Evolutionary conservation across 2,113 vertebrate genomes (phyloP), one percentile per base, ranked within the genome.

Genomic region (Oncorhynchus clarkii): DNA sequence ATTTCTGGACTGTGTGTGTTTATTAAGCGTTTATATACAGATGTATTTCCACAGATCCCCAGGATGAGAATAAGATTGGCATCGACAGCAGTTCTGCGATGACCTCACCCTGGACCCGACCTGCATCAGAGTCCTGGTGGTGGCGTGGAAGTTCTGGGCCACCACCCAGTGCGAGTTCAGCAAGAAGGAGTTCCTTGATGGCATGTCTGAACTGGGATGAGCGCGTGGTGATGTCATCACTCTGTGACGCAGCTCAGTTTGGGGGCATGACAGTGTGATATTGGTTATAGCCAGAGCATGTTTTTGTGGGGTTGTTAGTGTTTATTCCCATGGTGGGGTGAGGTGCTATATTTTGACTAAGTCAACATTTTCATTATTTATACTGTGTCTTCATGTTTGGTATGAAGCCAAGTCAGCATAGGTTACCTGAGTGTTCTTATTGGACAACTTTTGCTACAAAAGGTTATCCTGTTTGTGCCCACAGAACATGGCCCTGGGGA

Each of bases 31-130:
- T 7, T 77, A 27, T 60, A 18, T 39, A 34, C 5, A 67, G 27
- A 54, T 57, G 3, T 60, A 51, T 18, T 67, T 31, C 26, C 71
- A 13, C 82, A 99, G 96, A 98, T 89, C 96, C 96, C 60, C 96
- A 97, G 80, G 97, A 99, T 95, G 97, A 98, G 88, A 97, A 98
- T 89, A 99, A 97, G 93, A 98, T 99, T 45, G 97, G 96, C 48
- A 93, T 98, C 67, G 97, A 98, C 74, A 98, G 69, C 96, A 96
- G 89, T 98, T 99, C 81, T 98, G 97, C 86, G 96, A 98, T 29
- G 97, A 98, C 86, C 93, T 99, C 76, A 91, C 82, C 29, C 90
- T 99, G 86, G 96, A 99, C 69, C 96, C 97, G 13, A 94, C 97
- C 84, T 98, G 96, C 84, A 93, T 97, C 89, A 95, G 94, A 2